These are phyloP conservation scores for Drosophila mimica DNA, from an alignment of 2,888 invertebrate species.

Conservation along the genomic window DNA sequence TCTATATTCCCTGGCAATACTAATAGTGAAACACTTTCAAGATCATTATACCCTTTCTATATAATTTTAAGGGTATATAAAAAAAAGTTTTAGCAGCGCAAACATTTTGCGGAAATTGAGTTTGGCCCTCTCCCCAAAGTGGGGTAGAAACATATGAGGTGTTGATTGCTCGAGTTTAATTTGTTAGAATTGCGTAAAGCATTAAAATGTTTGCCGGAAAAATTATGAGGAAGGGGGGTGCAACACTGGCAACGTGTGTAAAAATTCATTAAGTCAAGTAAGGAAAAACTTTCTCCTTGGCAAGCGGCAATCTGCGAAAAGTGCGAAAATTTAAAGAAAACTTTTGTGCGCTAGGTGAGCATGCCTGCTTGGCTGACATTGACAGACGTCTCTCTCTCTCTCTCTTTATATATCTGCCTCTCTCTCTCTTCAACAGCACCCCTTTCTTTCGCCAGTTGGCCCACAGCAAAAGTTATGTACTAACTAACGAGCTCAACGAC, in stretches of 20 bases:
- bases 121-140: conserved; percentile 43
- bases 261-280: conserved; percentile 70
- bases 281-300: conserved; percentile 67
- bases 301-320: conserved; percentile 63
- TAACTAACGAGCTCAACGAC: conserved; percentile 81
- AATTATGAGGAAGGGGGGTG: conserved; percentile 48
- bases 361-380: conserved; percentile 58
- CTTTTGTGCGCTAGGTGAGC: conserved; percentile 51
- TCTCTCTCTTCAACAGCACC: neutral
- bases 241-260: conserved; percentile 54
- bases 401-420: neutral
- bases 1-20: neutral
- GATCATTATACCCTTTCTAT: neutral
- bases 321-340: conserved; percentile 79
- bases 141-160: conserved; percentile 45
- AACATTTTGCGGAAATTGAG: conserved; percentile 77
- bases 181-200: conserved; percentile 77
- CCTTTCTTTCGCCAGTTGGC: conserved; percentile 34
- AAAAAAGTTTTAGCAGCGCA: conserved; percentile 37
- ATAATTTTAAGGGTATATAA: conserved; percentile 21
- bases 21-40: neutral
- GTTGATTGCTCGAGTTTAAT: conserved; percentile 81
- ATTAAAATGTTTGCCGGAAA: conserved; percentile 78
- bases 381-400: conserved; percentile 46
- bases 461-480: conserved; percentile 76